Base-by-base conservation (phyloP, 2,113 vertebrate genomes). In the Pseudopipra pipra region DNA sequence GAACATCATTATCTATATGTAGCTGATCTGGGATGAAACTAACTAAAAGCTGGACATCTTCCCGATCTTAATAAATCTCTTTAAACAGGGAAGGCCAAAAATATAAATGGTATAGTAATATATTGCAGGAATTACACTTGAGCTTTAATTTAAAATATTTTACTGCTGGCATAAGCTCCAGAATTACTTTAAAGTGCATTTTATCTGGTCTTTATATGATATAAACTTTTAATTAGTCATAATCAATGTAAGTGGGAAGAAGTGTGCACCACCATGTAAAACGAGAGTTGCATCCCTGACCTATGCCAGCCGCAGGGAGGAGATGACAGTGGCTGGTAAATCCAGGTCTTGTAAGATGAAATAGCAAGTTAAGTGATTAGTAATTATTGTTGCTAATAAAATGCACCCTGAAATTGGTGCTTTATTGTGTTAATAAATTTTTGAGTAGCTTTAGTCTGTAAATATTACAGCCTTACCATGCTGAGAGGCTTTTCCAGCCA, bases 341-440 rank as follows among this genome's bases (percentile, higher is more conserved):
- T 89, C 87, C 47, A 95, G 68, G 28, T 87, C 90, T 76, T 90
- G 66, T 92, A 94, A 85, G 84, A 68, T 10, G 37, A 93, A 96
- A 90, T 59, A 96, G 21, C 43, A 92, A 92, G 85, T 80, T 92
- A 96, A 95, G 47, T 72, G 30, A 93, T 96, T 92, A 97, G 59
- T 94, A 96, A 96, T 96, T 94, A 90, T 76, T 91, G 73, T 90
- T 63, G 41, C 54, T 74, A 92, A 83, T 91, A 88, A 95, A 96
- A 78, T 79, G 85, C 35, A 75, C 18, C 19, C 90, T 93, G 54
- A 91, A 96, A 95, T 55, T 73, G 47, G 52, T 90, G 80, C 44
- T 97, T 96, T 96, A 96, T 87, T 95, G 56, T 91, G 74, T 54
- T 83, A 92, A 88, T 96, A 91, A 90, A 75, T 92, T 70, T 96